Percentiles rank a stretch among this genome's conserved stretches.
These are phyloP conservation scores for Drosophila dives DNA, from an alignment of 2,888 invertebrate genomes.

Conservation along the genomic window DNA sequence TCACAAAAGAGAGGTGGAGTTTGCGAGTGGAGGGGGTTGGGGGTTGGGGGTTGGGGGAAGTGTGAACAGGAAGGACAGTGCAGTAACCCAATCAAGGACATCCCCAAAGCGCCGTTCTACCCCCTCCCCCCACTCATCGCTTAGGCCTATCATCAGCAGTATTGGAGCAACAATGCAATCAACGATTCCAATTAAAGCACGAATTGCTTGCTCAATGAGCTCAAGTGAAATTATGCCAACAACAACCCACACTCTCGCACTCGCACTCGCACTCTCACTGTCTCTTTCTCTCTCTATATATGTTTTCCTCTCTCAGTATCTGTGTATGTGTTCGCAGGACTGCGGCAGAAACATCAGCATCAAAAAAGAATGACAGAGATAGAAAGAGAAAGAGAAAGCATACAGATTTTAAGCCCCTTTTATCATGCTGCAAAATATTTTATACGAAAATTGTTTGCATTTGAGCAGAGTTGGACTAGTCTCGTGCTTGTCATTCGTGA, in stretches of 20 bases:
- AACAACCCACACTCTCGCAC: neutral
- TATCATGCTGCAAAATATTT: slow-evolving; percentile 2
- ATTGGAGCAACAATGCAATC: slow-evolving; percentile 69
- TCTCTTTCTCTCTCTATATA: neutral
- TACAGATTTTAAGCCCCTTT: slow-evolving; percentile 40
- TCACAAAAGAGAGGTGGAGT: neutral
- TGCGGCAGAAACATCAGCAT: slow-evolving; percentile 5
- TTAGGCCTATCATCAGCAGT: slow-evolving; percentile 15
- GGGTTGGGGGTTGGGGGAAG: neutral
- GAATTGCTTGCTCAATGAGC: slow-evolving; percentile 67
- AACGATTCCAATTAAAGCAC: slow-evolving; percentile 72
- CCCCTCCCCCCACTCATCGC: neutral
- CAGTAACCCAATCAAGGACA: slow-evolving; percentile 1
- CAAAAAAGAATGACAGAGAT: neutral
- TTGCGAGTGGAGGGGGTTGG: rapidly evolving
- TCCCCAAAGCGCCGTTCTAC: neutral
- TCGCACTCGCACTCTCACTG: neutral
- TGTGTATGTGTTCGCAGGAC: neutral
- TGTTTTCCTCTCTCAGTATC: neutral
- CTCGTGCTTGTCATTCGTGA: neutral
- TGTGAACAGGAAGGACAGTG: neutral
- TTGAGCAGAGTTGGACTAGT: neutral
- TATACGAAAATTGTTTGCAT: neutral
- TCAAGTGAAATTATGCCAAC: slow-evolving; percentile 54
- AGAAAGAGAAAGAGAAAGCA: neutral